Base-by-base conservation (phyloP, 2,113 vertebrate genomes). In the Bos taurus region DNA sequence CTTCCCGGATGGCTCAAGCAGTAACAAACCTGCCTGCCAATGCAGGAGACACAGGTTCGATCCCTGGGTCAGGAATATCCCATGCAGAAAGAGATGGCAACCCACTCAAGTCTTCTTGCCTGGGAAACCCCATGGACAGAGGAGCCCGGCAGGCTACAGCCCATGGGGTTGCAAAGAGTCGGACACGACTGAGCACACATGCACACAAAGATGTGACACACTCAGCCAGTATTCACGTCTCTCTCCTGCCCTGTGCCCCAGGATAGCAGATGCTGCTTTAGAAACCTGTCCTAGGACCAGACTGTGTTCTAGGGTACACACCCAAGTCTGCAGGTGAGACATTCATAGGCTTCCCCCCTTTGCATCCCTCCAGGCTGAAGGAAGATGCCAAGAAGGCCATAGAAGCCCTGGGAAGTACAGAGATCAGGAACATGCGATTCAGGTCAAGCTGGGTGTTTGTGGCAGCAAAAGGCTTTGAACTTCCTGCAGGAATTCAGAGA, bases 401-500 rank as follows among this genome's bases (percentile, higher is more conserved):
- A 43, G 97, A 98, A 98, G 95, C 97, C 0, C 98, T 99, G 4
- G 99, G 99, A 91, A 99, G 99, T 95, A 98, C 96, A 83, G 98
- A 99, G 94, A 98, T 99, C 95, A 5, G 56, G 85, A 99, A 98
- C 62, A 86, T 99, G 52, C 91, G 43, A 28, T 99, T 99, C 98
- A 96, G 99, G 87, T 99, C 99, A 33, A 99, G 98, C 91, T 99
- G 99, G 99, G 99, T 98, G 23, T 99, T 99, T 90, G 90, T 99
- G n/a, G 92, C 97, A 67, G 97, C 98, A 21, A 99, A 99, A 98
- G 99, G 98, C 89, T 97, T 99, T 90, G 74, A 97, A 12, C 95
- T 99, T 13, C 99, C 99, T 25, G 81, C 98, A 16, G 5, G 96
- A 6, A 97, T 99, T 4, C 60, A 98, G 88, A 98, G 94, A 95